Evolutionary conservation across 2,888 invertebrate species (phyloP).

Genomic region (Drosophila paranaensis): DNA sequence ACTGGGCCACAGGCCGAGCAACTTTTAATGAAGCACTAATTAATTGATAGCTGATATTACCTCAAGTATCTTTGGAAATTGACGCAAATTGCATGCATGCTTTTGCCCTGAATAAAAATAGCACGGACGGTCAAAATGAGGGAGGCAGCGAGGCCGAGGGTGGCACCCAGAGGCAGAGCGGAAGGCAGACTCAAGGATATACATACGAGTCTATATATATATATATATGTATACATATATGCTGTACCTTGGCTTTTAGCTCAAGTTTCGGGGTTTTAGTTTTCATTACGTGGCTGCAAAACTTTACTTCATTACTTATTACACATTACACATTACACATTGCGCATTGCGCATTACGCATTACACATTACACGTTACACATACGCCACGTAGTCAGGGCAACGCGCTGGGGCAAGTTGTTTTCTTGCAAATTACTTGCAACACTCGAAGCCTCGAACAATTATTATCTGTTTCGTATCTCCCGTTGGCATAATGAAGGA

Average conservation of each 20-base stretch:
- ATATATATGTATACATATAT: not conserved
- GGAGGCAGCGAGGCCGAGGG: not conserved
- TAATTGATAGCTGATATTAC: constrained; percentile 66
- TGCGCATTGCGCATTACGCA: constrained; percentile 9
- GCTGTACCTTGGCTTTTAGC: not conserved
- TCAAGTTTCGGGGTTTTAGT: constrained; percentile 28
- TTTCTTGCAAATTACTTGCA: constrained; percentile 52
- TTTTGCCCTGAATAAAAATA: constrained; percentile 12
- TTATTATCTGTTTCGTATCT: constrained; percentile 43
- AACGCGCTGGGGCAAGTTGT: constrained; percentile 25
- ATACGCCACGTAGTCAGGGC: constrained; percentile 47
- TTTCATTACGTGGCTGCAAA: constrained; percentile 48
- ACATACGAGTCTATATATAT: not conserved
- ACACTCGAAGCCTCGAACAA: constrained; percentile 48
- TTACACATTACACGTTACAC: constrained; percentile 35
- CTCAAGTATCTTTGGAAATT: constrained; percentile 45
- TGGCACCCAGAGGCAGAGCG: no score
- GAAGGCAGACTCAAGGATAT: not conserved
- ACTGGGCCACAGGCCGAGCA: constrained; percentile 17
- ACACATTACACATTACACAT: constrained; percentile 12
- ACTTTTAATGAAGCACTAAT: constrained; percentile 63
- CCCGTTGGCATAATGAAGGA: constrained; percentile 10
- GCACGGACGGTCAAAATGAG: not conserved
- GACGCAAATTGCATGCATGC: constrained; percentile 61
- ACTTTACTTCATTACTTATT: constrained; percentile 48